Percentiles rank a stretch among this genome's conserved stretches.
Conservation (phyloP, 2,113 vertebrate genomes). For the Acanthisitta chloris region DNA sequence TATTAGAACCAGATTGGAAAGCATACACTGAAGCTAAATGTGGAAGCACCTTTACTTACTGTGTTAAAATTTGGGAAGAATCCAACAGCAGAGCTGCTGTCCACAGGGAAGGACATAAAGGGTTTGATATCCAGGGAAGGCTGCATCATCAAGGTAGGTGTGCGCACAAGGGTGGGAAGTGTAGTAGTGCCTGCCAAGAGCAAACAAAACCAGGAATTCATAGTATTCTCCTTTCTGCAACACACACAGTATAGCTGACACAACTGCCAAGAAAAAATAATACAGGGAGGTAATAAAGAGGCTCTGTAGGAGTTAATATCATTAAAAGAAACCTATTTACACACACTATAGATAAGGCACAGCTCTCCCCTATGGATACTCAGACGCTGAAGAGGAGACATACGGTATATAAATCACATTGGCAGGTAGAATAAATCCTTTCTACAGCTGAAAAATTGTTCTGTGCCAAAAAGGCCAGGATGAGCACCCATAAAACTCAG, state of each 20-base stretch:
- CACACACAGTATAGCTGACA: background rate
- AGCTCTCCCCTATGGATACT: constrained; percentile 17
- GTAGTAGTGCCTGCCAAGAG: constrained; percentile 81
- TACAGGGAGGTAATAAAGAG: background rate
- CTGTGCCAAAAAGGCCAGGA: constrained; percentile 28
- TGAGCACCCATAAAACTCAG: background rate
- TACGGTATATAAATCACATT: constrained; percentile 45
- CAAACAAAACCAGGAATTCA: constrained; percentile 69
- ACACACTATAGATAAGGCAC: background rate
- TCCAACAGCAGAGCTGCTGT: constrained; percentile 85
- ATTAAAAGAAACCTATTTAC: constrained; percentile 24
- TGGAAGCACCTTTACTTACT: constrained; percentile 78
- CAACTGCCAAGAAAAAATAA: background rate
- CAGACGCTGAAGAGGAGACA: background rate
- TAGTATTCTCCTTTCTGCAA: constrained; percentile 1
- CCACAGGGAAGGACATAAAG: constrained; percentile 90
- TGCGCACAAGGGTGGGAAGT: constrained; percentile 84
- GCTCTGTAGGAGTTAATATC: background rate
- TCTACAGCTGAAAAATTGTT: constrained; percentile 1
- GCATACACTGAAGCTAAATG: constrained; percentile 9
- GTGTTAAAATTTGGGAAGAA: constrained; percentile 98
- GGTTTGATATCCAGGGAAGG: constrained; percentile 89
- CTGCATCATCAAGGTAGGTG: constrained; percentile 89
- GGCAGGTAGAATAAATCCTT: constrained; percentile 32
- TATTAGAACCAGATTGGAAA: background rate